Evolutionary conservation across 2,888 invertebrate species (phyloP).

Genomic region (Tachina lurida): DNA sequence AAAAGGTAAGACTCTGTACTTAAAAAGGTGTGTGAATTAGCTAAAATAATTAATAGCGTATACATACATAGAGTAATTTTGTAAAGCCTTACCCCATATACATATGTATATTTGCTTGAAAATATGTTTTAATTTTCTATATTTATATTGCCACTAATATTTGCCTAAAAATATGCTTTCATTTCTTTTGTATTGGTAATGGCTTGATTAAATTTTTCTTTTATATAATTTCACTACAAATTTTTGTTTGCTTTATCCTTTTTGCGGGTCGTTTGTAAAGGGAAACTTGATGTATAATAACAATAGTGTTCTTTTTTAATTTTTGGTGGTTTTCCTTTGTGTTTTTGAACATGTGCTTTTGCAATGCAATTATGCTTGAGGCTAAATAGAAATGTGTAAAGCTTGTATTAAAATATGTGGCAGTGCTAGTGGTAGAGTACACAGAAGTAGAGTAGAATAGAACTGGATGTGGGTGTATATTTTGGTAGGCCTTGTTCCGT

Average conservation of each 20-base stretch:
- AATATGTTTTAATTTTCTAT: slow-evolving; percentile 34
- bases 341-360: slow-evolving; percentile 1
- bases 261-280: neutral
- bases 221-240: slow-evolving; percentile 1
- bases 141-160: no score
- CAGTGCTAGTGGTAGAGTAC: neutral
- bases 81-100: neutral
- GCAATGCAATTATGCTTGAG: slow-evolving; percentile 22
- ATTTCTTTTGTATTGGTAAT: slow-evolving; percentile 7
- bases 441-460: neutral
- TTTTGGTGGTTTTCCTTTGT: slow-evolving; percentile 23
- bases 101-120: neutral
- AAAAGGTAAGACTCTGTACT: no score
- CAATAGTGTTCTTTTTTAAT: slow-evolving; percentile 16
- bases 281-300: neutral
- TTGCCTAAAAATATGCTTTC: neutral
- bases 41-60: no score
- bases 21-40: no score
- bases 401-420: neutral
- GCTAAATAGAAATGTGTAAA: neutral
- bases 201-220: neutral
- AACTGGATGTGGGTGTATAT: neutral
- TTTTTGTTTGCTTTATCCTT: slow-evolving; percentile 1
- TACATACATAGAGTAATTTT: neutral
- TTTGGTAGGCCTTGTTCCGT: neutral